These are phyloP conservation scores for Nanorana parkeri DNA, from an alignment of 2,113 vertebrate genomes.

Conservation along the genomic window DNA sequence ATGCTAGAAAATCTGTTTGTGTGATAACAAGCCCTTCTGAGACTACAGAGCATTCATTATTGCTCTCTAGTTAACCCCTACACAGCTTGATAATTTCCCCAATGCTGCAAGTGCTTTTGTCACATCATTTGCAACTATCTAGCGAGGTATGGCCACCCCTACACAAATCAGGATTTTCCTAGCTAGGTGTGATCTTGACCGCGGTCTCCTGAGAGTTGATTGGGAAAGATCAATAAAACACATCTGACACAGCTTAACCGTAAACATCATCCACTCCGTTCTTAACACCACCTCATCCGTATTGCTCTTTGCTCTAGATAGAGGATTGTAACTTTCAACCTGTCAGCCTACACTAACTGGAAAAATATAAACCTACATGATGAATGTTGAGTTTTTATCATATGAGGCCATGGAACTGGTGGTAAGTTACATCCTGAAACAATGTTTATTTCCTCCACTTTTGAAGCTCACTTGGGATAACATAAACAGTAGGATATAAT, in stretches of 20 bases:
- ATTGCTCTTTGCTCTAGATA: slow-evolving; percentile 19
- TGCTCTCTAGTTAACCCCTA: no score
- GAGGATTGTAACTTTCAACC: slow-evolving; percentile 41
- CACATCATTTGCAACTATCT: no score
- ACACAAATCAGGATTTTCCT: not conserved
- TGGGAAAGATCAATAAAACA: not conserved
- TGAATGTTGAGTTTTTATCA: slow-evolving; percentile 57
- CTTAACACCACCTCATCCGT: slow-evolving; percentile 12
- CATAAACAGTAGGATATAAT: slow-evolving; percentile 60
- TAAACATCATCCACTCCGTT: slow-evolving; percentile 8
- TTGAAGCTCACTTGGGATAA: slow-evolving; percentile 61
- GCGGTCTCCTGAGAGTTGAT: not conserved
- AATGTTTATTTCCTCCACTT: slow-evolving; percentile 60
- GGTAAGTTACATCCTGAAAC: slow-evolving; percentile 60
- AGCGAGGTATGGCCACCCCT: no score
- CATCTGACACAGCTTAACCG: not conserved
- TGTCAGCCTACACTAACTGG: slow-evolving; percentile 21
- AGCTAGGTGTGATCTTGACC: not conserved
- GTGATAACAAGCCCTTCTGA: no score
- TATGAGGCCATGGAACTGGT: slow-evolving; percentile 42
- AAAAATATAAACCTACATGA: slow-evolving; percentile 56
- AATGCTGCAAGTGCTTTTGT: no score
- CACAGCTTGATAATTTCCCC: no score
- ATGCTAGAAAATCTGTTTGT: no score
- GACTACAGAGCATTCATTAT: no score